These are phyloP conservation scores for Macheiramphus alcinus DNA, from an alignment of 2,113 vertebrate genomes.

Conservation along the genomic window DNA sequence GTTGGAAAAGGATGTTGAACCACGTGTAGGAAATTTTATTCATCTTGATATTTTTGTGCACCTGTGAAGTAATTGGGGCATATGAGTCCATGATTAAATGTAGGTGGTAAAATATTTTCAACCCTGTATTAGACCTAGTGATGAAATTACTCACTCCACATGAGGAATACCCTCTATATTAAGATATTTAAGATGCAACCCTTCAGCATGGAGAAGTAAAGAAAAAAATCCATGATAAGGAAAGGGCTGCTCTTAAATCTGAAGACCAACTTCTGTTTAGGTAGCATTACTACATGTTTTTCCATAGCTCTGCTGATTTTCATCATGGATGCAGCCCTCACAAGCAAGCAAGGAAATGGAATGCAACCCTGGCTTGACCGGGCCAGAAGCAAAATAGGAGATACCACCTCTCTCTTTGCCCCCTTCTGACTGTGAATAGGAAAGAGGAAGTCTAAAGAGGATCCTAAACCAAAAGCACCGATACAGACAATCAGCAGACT, in stretches of 20 bases:
- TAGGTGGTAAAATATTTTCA: background rate
- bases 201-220: background rate
- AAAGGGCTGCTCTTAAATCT: background rate
- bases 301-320: background rate
- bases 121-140: background rate
- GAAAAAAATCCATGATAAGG: background rate
- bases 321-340: background rate
- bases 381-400: background rate
- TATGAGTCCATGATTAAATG: background rate
- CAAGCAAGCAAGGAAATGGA: background rate
- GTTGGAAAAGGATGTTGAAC: background rate
- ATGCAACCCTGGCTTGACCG: accelerated
- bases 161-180: background rate
- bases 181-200: background rate
- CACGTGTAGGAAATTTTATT: background rate
- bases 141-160: background rate
- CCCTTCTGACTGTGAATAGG: background rate
- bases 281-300: background rate
- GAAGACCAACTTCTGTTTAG: background rate
- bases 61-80: background rate
- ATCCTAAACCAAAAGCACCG: background rate
- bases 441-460: background rate
- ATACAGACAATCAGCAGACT: background rate
- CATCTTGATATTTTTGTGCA: background rate
- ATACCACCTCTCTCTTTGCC: background rate